These are phyloP conservation scores for Aporrectodea caliginosa DNA, from an alignment of 1,140 invertebrate species.

Conservation along the genomic window DNA sequence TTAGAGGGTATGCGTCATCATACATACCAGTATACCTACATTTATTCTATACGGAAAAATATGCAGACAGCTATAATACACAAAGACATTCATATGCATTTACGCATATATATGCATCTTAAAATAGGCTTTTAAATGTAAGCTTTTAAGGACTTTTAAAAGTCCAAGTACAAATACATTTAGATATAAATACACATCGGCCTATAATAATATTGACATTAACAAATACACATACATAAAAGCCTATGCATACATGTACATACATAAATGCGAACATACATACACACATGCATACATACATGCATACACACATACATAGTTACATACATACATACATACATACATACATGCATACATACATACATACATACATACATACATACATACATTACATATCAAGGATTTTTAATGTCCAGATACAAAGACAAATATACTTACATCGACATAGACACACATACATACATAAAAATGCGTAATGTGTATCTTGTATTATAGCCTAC, in stretches of 20 bases:
- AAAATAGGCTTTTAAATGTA: too few species aligned
- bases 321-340: not conserved
- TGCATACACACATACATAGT: not conserved
- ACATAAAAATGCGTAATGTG: too few species aligned
- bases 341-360: not conserved
- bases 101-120: not conserved
- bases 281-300: not conserved
- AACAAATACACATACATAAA: not conserved
- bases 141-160: too few species aligned
- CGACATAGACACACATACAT: too few species aligned
- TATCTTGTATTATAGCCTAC: too few species aligned
- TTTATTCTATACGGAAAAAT: too few species aligned
- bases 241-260: not conserved
- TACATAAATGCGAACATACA: not conserved
- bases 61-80: too few species aligned
- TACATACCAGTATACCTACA: too few species aligned
- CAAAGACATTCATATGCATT: not conserved
- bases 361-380: not conserved
- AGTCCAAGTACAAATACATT: not conserved
- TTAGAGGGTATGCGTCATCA: too few species aligned
- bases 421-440: too few species aligned
- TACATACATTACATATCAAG: too few species aligned
- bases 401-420: too few species aligned
- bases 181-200: not conserved
- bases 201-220: not conserved